Evolutionary conservation across 2,113 vertebrate species (phyloP).

Genomic region (Rhinopithecus roxellana): DNA sequence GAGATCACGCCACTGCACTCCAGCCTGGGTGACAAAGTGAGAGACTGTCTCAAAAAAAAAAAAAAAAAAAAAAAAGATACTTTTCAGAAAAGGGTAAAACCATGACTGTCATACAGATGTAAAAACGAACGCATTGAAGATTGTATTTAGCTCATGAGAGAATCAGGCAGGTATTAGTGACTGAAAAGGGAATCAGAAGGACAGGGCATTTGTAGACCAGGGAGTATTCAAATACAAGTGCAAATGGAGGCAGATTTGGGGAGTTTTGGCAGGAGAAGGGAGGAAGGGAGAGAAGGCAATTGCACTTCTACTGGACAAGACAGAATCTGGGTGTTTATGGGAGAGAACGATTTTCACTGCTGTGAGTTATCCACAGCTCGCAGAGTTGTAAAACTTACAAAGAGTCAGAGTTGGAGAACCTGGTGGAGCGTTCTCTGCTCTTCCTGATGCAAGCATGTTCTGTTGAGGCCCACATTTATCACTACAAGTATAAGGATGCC

Average conservation of each 20-base stretch:
- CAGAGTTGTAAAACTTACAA: too few species aligned
- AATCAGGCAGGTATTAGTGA: neutral
- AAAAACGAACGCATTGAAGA: neutral
- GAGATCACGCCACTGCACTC: too few species aligned
- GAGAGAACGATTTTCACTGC: fast-evolving
- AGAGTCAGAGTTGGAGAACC: neutral
- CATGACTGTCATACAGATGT: fast-evolving
- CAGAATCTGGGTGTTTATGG: fast-evolving
- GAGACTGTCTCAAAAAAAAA: too few species aligned
- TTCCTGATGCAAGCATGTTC: fast-evolving
- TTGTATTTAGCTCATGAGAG: neutral
- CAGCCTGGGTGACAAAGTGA: too few species aligned
- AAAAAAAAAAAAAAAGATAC: too few species aligned
- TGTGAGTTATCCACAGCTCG: too few species aligned
- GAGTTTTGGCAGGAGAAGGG: neutral
- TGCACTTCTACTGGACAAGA: neutral
- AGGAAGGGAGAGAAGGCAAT: too few species aligned
- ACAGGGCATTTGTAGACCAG: neutral
- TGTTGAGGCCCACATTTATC: neutral
- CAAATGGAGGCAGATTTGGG: neutral
- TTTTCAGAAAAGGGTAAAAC: neutral
- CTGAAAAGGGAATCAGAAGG: neutral
- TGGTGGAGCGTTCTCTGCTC: fast-evolving
- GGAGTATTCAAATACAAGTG: neutral
- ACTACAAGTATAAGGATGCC: neutral